Percentiles rank a stretch among this genome's conserved stretches.
Conservation (phyloP, 2,888 invertebrate species). For the Barypeithes pellucidus region DNA sequence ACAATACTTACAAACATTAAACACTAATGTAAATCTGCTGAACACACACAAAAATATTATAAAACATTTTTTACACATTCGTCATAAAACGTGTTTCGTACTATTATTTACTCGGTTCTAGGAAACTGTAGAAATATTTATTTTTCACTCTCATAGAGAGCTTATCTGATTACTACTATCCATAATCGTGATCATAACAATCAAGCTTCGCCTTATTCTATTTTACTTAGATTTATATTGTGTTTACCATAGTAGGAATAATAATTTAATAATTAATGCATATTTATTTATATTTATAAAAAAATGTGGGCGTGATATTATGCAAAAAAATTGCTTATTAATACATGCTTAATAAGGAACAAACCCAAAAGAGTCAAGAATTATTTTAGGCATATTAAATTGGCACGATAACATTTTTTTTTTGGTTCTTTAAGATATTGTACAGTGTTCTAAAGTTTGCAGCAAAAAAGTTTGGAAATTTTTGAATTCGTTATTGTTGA, state of each 20-base stretch:
- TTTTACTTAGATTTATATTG: background rate
- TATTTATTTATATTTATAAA: background rate
- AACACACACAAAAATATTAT: background rate
- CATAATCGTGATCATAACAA: background rate
- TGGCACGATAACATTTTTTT: too few relatives aligned
- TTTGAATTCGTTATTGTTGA: too few relatives aligned
- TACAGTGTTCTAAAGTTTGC: too few relatives aligned
- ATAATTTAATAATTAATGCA: background rate
- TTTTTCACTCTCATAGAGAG: slow-evolving; percentile 2
- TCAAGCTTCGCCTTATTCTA: background rate
- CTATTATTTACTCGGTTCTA: background rate
- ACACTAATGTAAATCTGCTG: too few relatives aligned
- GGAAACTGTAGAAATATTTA: background rate
- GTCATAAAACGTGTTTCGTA: background rate
- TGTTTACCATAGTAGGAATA: slow-evolving; percentile 12
- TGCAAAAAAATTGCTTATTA: slow-evolving; percentile 3
- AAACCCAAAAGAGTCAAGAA: background rate
- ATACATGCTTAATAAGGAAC: background rate
- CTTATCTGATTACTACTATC: background rate
- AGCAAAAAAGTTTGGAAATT: too few relatives aligned
- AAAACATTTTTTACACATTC: background rate
- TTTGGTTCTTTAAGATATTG: too few relatives aligned
- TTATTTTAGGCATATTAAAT: background rate
- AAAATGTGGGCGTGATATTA: background rate
- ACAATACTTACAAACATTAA: too few relatives aligned